These are phyloP conservation scores for Boulengeromyrus knoepffleri DNA, from an alignment of 2,113 vertebrate species.

Conservation along the genomic window DNA sequence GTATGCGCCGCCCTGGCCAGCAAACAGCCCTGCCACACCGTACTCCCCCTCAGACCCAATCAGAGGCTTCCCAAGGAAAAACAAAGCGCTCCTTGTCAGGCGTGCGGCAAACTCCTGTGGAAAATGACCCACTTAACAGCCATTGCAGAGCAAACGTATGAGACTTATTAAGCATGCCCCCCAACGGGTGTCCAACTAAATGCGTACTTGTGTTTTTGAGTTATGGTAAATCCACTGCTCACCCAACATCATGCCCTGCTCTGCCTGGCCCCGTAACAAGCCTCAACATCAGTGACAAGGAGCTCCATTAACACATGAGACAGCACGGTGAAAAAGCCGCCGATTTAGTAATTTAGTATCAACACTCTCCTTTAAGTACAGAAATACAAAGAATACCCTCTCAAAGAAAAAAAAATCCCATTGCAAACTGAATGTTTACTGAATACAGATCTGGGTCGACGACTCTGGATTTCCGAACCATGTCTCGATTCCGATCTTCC, in stretches of 20 bases:
- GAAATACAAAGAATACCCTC: background rate
- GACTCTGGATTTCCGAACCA: background rate
- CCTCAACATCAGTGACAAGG: background rate
- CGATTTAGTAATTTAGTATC: background rate
- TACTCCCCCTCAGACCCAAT: background rate
- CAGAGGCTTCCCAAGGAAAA: background rate
- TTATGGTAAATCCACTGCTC: too few species aligned
- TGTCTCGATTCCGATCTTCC: background rate
- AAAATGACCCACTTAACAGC: background rate
- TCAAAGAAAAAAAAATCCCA: background rate
- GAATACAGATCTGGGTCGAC: background rate
- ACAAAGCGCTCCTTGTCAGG: background rate
- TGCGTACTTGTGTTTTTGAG: background rate
- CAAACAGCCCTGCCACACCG: background rate
- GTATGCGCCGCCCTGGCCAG: background rate
- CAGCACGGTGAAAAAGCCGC: background rate
- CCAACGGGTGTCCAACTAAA: background rate
- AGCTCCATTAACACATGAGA: background rate
- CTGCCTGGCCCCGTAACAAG: background rate
- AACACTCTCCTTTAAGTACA: background rate
- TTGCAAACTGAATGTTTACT: background rate
- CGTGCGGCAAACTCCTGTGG: background rate
- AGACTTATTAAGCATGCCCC: background rate
- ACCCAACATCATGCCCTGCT: background rate
- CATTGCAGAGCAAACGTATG: background rate